These are phyloP conservation scores for Sebastes schlegelii DNA, from an alignment of 2,113 vertebrate species.

Conservation along the genomic window DNA sequence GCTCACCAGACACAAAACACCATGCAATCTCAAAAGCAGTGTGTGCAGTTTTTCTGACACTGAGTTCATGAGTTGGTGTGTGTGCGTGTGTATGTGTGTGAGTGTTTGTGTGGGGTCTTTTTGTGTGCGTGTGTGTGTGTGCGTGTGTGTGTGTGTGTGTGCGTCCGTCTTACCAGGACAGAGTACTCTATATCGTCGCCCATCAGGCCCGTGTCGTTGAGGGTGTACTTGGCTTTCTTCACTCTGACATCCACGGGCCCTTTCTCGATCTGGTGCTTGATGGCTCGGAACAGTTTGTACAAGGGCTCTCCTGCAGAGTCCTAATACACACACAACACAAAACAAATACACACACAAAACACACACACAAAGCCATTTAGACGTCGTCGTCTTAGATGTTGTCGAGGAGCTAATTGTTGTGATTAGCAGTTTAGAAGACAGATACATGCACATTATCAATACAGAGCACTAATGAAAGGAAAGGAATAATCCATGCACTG, in stretches of 20 bases:
- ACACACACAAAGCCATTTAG: constrained; percentile 32
- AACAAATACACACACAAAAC: constrained; percentile 35
- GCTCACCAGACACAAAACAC: constrained; percentile 45
- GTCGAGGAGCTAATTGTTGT: constrained; percentile 54
- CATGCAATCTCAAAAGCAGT: constrained; percentile 46
- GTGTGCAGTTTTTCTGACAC: constrained; percentile 34
- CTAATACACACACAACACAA: constrained; percentile 76
- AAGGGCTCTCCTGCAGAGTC: constrained; percentile 96
- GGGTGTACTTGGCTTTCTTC: constrained; percentile 98
- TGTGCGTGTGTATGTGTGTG: not conserved
- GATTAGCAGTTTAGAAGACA: constrained; percentile 55
- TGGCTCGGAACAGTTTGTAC: constrained; percentile 98
- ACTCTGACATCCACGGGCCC: constrained; percentile 95
- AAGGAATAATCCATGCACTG: constrained; percentile 20
- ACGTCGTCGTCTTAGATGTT: constrained; percentile 40
- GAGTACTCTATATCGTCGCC: constrained; percentile 96
- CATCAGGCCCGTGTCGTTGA: constrained; percentile 95
- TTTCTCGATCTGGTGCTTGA: constrained; percentile 99
- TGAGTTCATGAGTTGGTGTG: constrained; percentile 5
- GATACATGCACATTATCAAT: constrained; percentile 47
- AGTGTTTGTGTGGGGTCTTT: not conserved
- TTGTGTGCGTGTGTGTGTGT: not conserved
- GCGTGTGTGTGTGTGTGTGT: not conserved
- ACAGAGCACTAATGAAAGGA: constrained; percentile 27
- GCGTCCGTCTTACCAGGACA: constrained; percentile 85